Conservation (phyloP, 2,113 vertebrate genomes). For the Prochilodus magdalenae region DNA sequence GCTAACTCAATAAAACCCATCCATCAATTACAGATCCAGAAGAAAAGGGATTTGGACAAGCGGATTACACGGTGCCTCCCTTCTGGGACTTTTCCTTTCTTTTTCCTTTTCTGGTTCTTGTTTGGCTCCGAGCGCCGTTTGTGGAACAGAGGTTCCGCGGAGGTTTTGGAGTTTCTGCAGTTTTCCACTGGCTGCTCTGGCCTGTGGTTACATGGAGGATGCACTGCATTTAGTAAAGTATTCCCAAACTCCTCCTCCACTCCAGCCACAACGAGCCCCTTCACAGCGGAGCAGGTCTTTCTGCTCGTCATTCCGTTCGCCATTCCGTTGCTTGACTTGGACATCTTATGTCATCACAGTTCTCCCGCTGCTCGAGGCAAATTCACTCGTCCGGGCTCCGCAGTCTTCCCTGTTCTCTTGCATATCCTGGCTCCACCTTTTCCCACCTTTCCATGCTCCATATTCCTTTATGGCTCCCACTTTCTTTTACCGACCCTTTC, state of each 20-base stretch:
- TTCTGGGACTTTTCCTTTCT: neutral
- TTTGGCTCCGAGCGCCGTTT: conserved; percentile 1
- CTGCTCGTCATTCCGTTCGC: no score
- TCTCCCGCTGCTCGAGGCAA: no score
- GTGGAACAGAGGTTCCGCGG: conserved; percentile 7
- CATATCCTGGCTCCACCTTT: no score
- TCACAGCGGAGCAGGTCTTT: no score
- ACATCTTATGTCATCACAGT: no score
- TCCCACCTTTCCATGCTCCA: no score
- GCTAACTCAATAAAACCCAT: conserved; percentile 7
- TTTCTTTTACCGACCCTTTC: no score
- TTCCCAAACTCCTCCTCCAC: conserved; percentile 22
- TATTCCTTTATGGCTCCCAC: no score
- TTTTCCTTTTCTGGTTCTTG: conserved; percentile 15
- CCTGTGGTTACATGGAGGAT: conserved; percentile 13
- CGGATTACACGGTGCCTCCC: neutral
- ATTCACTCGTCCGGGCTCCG: no score
- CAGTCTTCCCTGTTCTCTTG: no score
- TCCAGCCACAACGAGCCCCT: neutral
- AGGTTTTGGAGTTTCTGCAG: conserved; percentile 25
- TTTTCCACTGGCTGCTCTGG: conserved; percentile 34
- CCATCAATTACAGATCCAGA: neutral
- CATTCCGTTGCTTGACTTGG: no score
- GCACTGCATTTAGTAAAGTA: conserved; percentile 5
- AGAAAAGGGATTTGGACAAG: neutral